Base-by-base conservation (phyloP, 2,797 vertebrate genomes). In the Trematomus bernacchii region DNA sequence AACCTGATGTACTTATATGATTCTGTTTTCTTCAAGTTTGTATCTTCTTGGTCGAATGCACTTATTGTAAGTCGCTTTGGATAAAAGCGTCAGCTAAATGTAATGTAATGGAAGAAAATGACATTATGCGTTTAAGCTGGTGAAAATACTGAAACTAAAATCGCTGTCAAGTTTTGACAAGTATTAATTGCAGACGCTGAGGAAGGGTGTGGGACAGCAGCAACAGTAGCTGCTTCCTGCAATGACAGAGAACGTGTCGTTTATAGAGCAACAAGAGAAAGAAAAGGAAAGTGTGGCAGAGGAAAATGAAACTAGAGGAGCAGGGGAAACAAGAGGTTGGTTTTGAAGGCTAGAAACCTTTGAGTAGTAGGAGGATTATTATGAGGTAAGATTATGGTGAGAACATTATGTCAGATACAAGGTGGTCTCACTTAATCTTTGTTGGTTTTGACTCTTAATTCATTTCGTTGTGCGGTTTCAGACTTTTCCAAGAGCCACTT, bases 351-450 rank as follows among this genome's bases (percentile, higher is more conserved):
- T 54, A 40, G 50, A 60, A 21, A 40, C 57, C 16, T 77, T 86
- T 52, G 44, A 52, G 63, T 57, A 55, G 33, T 57, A 55, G 33
- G 40, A 46, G 79, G 71, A 80, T 81, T 83, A 79, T 60, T 73
- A 13, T 60, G 55, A 76, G 69, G 58, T 61, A 50, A 73, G 76
- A 75, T 76, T 66, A 53, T 51, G 19, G 57, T 66, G 42, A 76
- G 67, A 77, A 66, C 52, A 64, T 37, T 37, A 37, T 72, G 62
- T 85, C 67, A 70, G 68, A 52, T 72, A 27, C 67, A 55, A 54
- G 83, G 83, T 90, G 84, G 87, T 87, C 82, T 66, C 76, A 59
- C 73, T 86, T 85, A 82, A 83, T 90, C 79, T 53, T 19, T 82
- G 66, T 72, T 72, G 75, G 68, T 85, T 88, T 79, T 83, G 77